A percentile compares a stretch with the other conserved stretches of the same genome.
phyloP scores from a whole-genome alignment of 2,888 invertebrate genomes.

The Tromatobia lineatoria region DNA sequence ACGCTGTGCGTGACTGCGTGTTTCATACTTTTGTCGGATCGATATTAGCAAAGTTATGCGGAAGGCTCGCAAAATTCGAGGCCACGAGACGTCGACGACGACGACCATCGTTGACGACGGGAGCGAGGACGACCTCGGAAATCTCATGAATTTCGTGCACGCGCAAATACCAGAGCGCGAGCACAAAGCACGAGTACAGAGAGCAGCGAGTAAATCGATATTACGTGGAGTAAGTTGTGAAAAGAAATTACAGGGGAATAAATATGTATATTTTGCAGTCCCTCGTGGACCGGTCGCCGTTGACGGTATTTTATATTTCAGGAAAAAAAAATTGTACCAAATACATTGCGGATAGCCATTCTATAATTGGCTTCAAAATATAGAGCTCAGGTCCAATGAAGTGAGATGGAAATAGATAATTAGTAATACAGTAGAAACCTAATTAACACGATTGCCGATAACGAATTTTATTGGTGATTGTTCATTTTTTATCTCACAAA shows the following conservation, averaged over 20 bases:
- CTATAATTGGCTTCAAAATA: background rate
- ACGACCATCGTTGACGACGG: constrained; percentile 35
- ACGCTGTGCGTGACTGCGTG: constrained; percentile 56
- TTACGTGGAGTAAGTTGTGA: constrained; percentile 10
- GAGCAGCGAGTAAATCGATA: constrained; percentile 15
- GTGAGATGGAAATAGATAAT: too few relatives aligned
- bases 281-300: background rate
- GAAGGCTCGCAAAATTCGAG: constrained; percentile 63
- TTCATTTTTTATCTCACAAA: too few relatives aligned
- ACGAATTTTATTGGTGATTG: too few relatives aligned
- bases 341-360: background rate
- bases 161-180: constrained; percentile 39
- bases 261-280: background rate
- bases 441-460: too few relatives aligned
- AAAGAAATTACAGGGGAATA: background rate
- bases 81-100: constrained; percentile 38
- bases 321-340: background rate
- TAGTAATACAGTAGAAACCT: too few relatives aligned
- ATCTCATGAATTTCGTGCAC: constrained; percentile 66
- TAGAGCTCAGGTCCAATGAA: too few relatives aligned
- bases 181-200: constrained; percentile 4
- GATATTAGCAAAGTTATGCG: constrained; percentile 68
- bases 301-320: constrained; percentile 14
- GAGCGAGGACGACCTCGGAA: constrained; percentile 50
- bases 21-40: constrained; percentile 60